phyloP scores from a whole-genome alignment of 2,113 vertebrate species.

The Saimiri boliviensis region DNA sequence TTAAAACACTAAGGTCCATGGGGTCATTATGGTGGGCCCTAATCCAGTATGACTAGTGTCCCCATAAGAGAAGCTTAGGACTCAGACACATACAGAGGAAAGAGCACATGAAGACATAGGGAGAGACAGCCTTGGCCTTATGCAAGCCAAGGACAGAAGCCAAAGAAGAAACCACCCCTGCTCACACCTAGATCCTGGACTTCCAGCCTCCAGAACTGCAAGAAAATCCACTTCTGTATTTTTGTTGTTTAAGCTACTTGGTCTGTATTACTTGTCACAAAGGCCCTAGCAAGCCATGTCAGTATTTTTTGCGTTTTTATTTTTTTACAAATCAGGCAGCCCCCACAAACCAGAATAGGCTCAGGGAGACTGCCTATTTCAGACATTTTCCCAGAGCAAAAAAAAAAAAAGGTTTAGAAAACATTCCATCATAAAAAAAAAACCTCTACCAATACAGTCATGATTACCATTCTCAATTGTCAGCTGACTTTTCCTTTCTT shows the following conservation, averaged over 20 bases:
- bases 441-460: neutral
- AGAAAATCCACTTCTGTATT: neutral
- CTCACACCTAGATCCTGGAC: neutral
- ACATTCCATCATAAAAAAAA: neutral
- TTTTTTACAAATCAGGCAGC: too few species aligned
- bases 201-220: neutral
- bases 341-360: too few species aligned
- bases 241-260: neutral
- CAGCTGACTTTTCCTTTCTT: neutral
- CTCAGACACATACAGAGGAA: neutral
- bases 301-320: too few species aligned
- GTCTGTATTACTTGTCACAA: neutral
- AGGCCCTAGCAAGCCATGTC: neutral
- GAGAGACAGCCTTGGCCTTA: fast-evolving
- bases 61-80: neutral
- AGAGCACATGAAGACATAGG: neutral
- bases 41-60: neutral
- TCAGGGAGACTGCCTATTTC: too few species aligned
- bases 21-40: neutral
- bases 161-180: neutral
- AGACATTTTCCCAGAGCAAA: neutral
- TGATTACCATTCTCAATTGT: too few species aligned
- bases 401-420: neutral
- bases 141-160: neutral
- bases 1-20: neutral